phyloP scores from a whole-genome alignment of 2,888 invertebrate species.

The Drosophila phalerata region DNA sequence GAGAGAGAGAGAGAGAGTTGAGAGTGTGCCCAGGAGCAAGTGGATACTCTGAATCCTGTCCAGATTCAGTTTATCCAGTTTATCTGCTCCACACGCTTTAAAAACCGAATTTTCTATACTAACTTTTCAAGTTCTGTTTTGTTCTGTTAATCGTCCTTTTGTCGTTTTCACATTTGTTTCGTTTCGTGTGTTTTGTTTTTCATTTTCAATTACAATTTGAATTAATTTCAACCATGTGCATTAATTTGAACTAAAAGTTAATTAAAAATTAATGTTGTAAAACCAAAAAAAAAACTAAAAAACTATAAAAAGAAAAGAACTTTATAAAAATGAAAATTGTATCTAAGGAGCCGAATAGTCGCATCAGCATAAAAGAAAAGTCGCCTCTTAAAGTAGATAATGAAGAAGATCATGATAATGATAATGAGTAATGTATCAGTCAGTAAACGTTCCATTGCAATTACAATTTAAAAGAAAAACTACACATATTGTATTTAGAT shows the following conservation, averaged over 20 bases:
- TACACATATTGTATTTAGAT: slow-evolving; percentile 54
- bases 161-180: slow-evolving; percentile 42
- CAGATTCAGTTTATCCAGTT: not conserved
- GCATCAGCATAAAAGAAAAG: slow-evolving; percentile 52
- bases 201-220: slow-evolving; percentile 38
- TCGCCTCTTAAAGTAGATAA: slow-evolving; percentile 33
- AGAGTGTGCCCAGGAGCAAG: slow-evolving; percentile 11
- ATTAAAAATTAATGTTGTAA: slow-evolving; percentile 81
- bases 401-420: slow-evolving; percentile 17
- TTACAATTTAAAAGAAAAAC: slow-evolving; percentile 51
- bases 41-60: not conserved
- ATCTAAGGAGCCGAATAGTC: slow-evolving; percentile 44
- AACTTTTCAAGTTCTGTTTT: slow-evolving; percentile 35
- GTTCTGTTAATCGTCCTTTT: slow-evolving; percentile 43
- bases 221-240: slow-evolving; percentile 75
- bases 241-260: slow-evolving; percentile 83
- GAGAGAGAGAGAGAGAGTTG: slow-evolving; percentile 7
- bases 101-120: slow-evolving; percentile 46
- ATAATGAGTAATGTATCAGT: slow-evolving; percentile 30
- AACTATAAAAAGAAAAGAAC: slow-evolving; percentile 28
- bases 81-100: slow-evolving; percentile 38
- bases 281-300: slow-evolving; percentile 70
- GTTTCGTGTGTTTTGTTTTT: slow-evolving; percentile 56
- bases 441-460: slow-evolving; percentile 75
- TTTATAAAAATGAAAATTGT: slow-evolving; percentile 41